Percentiles rank a stretch among this genome's conserved stretches.
These are phyloP conservation scores for Halcyon chelicuti DNA, from an alignment of 2,797 vertebrate genomes.

Conservation along the genomic window DNA sequence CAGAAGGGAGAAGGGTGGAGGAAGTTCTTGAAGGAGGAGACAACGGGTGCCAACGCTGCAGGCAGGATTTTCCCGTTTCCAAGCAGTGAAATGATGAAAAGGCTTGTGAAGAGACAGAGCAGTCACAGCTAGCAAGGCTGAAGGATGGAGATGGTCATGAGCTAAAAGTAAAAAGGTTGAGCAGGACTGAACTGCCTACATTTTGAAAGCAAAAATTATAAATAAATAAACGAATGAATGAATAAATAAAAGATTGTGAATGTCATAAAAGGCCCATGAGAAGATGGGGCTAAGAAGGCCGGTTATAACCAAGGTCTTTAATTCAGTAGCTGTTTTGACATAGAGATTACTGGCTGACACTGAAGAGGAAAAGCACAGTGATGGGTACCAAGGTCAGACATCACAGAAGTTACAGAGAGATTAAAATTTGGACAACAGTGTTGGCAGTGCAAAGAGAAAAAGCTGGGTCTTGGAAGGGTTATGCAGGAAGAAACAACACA, in stretches of 20 bases:
- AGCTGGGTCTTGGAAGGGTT: slow-evolving; percentile 1
- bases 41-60: not conserved
- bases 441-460: not conserved
- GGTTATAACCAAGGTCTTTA: not conserved
- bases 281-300: not conserved
- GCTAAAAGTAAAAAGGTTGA: not conserved
- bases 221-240: not conserved
- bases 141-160: not conserved
- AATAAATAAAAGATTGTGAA: not conserved
- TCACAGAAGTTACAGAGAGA: not conserved
- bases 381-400: not conserved
- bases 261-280: not conserved
- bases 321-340: not conserved
- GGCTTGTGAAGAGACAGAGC: not conserved
- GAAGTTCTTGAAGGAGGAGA: not conserved
- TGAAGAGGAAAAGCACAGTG: slow-evolving; percentile 11
- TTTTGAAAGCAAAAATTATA: not conserved
- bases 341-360: not conserved
- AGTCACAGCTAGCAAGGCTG: not conserved
- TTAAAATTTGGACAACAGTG: not conserved
- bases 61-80: not conserved
- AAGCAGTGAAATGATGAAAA: not conserved
- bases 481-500: slow-evolving; percentile 35
- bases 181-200: not conserved
- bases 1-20: not conserved